A percentile compares a stretch with the other conserved stretches of the same genome.
phyloP scores from a whole-genome alignment of 2,888 invertebrate genomes.

The Microdon myrmicae region DNA sequence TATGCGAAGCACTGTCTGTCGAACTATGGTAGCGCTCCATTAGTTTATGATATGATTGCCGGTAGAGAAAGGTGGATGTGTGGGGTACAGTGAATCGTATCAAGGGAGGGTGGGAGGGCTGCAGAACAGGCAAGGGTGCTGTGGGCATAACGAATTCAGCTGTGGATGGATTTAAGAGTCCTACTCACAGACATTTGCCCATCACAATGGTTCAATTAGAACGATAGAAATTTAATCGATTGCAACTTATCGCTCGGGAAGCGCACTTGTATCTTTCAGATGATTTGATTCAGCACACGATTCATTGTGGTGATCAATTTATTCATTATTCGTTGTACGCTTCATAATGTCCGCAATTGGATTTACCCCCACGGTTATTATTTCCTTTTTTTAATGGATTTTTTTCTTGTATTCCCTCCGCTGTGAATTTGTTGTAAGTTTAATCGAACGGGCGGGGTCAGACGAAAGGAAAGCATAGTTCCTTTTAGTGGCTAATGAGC shows the following conservation, averaged over 20 bases:
- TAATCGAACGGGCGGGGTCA: too few relatives aligned
- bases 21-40: too few relatives aligned
- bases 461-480: too few relatives aligned
- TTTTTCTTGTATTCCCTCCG: conserved; percentile 6
- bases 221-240: conserved; percentile 28
- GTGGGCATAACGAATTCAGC: conserved; percentile 15
- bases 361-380: too few relatives aligned
- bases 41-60: too few relatives aligned
- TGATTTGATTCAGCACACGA: conserved; percentile 40
- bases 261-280: conserved; percentile 31
- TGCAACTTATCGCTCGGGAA: conserved; percentile 25
- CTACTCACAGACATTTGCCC: conserved; percentile 5
- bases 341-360: conserved; percentile 2
- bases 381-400: neutral
- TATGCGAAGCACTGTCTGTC: too few relatives aligned
- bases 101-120: too few relatives aligned
- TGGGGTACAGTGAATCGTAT: too few relatives aligned
- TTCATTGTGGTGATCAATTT: conserved; percentile 41
- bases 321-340: conserved; percentile 28
- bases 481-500: conserved; percentile 30
- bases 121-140: neutral
- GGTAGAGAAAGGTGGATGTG: too few relatives aligned
- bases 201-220: conserved; percentile 35
- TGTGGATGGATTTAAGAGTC: conserved; percentile 21
- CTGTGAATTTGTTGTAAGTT: too few relatives aligned